These are phyloP conservation scores for Tribolium madens DNA, from an alignment of 1,140 invertebrate species.

Conservation along the genomic window DNA sequence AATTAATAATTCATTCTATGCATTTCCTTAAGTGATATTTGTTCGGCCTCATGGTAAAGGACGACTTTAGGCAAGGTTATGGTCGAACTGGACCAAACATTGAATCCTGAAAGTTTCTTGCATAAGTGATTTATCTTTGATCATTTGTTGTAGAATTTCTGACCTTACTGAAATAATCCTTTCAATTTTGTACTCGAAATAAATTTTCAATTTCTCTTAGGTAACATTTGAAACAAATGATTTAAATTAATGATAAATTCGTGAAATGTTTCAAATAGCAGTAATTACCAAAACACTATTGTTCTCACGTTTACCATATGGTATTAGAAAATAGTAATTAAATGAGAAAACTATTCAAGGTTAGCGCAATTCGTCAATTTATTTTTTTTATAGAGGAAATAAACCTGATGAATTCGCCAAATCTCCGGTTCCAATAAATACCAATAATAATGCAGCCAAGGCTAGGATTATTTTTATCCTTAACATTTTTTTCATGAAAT, in stretches of 20 bases:
- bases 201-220: not conserved
- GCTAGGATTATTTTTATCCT: slow-evolving; percentile 10
- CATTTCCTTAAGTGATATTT: slow-evolving; percentile 20
- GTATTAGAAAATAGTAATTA: slow-evolving; percentile 7
- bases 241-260: not conserved
- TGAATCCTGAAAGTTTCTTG: not conserved
- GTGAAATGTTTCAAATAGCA: too few species aligned
- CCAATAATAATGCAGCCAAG: not conserved
- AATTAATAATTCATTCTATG: slow-evolving; percentile 13
- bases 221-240: too few species aligned
- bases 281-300: not conserved
- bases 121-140: not conserved
- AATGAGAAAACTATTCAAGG: slow-evolving; percentile 14
- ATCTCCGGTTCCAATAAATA: not conserved
- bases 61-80: slow-evolving; percentile 20
- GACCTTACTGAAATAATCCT: not conserved
- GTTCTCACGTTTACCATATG: slow-evolving; percentile 21
- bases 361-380: not conserved
- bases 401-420: slow-evolving; percentile 5
- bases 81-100: slow-evolving; percentile 10
- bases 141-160: not conserved
- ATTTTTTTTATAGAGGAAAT: slow-evolving; percentile 20
- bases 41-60: slow-evolving; percentile 11
- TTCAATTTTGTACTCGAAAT: slow-evolving; percentile 9
- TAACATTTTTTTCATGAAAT: slow-evolving; percentile 27